Base-by-base conservation (phyloP, 2,888 invertebrate genomes). In the Alloscopus bannaensis region DNA sequence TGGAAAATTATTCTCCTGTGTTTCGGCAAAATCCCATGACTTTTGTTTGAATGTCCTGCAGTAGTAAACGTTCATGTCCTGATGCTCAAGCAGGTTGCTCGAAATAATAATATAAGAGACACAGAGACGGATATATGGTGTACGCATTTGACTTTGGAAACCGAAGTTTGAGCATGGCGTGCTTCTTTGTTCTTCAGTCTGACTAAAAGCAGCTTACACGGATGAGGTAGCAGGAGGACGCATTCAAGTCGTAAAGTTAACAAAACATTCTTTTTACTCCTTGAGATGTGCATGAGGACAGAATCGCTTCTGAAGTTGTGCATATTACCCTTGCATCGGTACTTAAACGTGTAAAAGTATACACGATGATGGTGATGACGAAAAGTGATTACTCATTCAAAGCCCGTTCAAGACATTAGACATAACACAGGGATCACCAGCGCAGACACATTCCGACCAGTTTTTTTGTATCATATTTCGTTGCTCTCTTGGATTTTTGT, bases 341-440 rank as follows among this genome's bases (percentile, higher is more conserved):
- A 47, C 65, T 57, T 62, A 26, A 18, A 29, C 28, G 40, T 71
- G 50, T 60, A 29, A 20, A 47, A 6, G 13, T 36, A 36, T 36
- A 36, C 36, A 28, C 29, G 57, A 45, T 45, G 66, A 66, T 57
- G 55, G 57, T 57, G 55, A 72, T 28, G 73, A 68, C 60, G 68
- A 76, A 76, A 76, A 76, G 75, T 76, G 75, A 68, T 76, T 76
- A 76, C 77, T 77, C 77, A 77, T 77, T 77, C 69, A 52, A 42
- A 50, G 40, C 55, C 77, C 69, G 69, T 69, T 69, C 57, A 52
- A 69, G 57, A 69, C 69, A 69, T 76, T 76, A 69, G 13, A 62
- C 68, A 60, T 76, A 60, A 50, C 60, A 76, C 47, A 45, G 68
- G 66, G 60, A 68, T 66, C 31, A 59, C 16, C 45, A 66, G 60